phyloP scores from a whole-genome alignment of 2,113 vertebrate genomes.

The Rhineura floridana region DNA sequence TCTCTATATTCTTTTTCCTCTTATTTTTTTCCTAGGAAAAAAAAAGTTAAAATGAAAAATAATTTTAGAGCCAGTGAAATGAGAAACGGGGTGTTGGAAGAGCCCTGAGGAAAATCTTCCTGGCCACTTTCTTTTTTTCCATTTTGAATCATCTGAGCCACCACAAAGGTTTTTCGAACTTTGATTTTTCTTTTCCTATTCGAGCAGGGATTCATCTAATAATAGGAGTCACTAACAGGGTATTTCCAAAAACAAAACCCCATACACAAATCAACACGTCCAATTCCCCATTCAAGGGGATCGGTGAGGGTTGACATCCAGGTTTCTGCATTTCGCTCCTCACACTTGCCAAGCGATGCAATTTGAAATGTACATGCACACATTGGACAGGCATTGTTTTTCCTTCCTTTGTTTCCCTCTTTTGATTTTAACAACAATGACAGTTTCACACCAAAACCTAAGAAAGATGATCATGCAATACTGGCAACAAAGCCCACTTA shows the following conservation, averaged over 20 bases:
- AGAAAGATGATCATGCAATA: conserved; percentile 71
- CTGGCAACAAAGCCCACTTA: conserved; percentile 51
- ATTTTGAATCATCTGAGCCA: conserved; percentile 68
- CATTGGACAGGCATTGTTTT: background rate
- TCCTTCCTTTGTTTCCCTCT: conserved; percentile 41
- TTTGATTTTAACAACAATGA: conserved; percentile 1
- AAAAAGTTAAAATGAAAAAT: conserved; percentile 31
- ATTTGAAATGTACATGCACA: conserved; percentile 32
- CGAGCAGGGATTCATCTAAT: conserved; percentile 67
- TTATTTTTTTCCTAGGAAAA: conserved; percentile 54
- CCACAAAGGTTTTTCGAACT: conserved; percentile 55
- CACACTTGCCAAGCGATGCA: conserved; percentile 57
- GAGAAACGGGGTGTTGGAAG: conserved; percentile 46
- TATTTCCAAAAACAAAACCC: conserved; percentile 57
- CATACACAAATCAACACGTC: conserved; percentile 7
- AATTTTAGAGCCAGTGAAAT: conserved; percentile 57
- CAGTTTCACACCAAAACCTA: conserved; percentile 63
- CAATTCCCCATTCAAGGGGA: conserved; percentile 40
- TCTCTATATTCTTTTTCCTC: conserved; percentile 65
- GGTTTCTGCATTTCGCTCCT: conserved; percentile 30
- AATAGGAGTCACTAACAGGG: conserved; percentile 72
- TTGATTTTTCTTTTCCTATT: conserved; percentile 59
- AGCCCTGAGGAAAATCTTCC: conserved; percentile 39
- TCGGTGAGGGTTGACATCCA: conserved; percentile 30
- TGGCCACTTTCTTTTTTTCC: conserved; percentile 36